Base-by-base conservation (phyloP, 2,113 vertebrate genomes). In the Podocnemis expansa region DNA sequence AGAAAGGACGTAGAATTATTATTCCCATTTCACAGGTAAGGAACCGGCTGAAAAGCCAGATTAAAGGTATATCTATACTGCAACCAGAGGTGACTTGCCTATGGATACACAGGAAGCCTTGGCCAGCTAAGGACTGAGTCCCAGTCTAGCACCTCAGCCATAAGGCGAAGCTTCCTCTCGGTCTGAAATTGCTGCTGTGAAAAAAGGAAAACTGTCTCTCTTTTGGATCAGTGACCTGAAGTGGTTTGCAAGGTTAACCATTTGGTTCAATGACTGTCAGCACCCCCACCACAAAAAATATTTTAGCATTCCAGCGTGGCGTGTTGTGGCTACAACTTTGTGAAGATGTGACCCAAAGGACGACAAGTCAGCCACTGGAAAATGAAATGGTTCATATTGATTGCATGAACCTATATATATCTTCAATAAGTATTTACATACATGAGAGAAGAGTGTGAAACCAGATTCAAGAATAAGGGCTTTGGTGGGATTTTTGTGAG, bases 131-230 rank as follows among this genome's bases (percentile, higher is more conserved):
- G 8, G 49, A 78, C 78, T 55, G n/a, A 70, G 63, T 70, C 63
- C 63, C 19, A 38, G 63, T n/a, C 8, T n/a, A 34, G 17, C 22
- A 19, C 63, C 5, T 56, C 63, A n/a, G 0, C 11, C 2, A 1
- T 17, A 79, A 75, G 83, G 22, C 1, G 1, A 0, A 0, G 1
- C 10, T 49, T 60, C 1, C 54, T 73, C 83, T 67, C 84, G 54
- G 54, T 1, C 16, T 58, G 25, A 92, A 89, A 60, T 27, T 52
- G 34, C 3, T 3, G 45, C 1, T 8, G 79, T 82, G 31, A 12
- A 6, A 17, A 84, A 84, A 94, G 5, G 12, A 51, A 79, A 55
- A 7, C 10, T 0, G 0, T 76, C n/a, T 2, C 41, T 52, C 52
- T 45, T 19, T 47, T 82, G 58, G 89, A 78, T 24, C 85, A 88